These are phyloP conservation scores for Drosophila equinoxialis DNA, from an alignment of 1,140 invertebrate species.

Conservation along the genomic window DNA sequence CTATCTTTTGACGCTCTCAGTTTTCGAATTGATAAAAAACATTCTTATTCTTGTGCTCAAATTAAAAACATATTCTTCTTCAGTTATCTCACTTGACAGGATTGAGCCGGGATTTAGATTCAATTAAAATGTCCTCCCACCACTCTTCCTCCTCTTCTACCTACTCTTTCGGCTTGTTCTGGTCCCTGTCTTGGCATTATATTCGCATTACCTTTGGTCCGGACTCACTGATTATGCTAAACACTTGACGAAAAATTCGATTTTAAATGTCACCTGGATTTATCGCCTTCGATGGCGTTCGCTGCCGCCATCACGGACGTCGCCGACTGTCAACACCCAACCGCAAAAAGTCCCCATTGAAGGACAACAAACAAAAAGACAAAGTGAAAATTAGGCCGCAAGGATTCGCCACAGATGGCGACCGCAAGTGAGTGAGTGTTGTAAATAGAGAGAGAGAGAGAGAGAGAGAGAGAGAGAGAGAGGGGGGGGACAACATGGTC, in stretches of 20 bases:
- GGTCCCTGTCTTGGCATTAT: not conserved
- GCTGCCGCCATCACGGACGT: not conserved
- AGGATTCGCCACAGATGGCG: constrained; percentile 44
- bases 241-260: constrained; percentile 47
- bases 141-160: not conserved
- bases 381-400: constrained; percentile 54
- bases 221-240: constrained; percentile 27
- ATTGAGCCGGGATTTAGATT: constrained; percentile 65
- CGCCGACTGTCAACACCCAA: constrained; percentile 23
- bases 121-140: constrained; percentile 68
- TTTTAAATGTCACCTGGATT: constrained; percentile 39
- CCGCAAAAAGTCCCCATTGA: constrained; percentile 34
- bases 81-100: constrained; percentile 38
- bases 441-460: constrained; percentile 26
- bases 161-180: too few species aligned
- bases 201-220: constrained; percentile 5
- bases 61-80: constrained; percentile 68
- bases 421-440: constrained; percentile 43
- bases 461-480: constrained; percentile 30
- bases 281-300: constrained; percentile 33
- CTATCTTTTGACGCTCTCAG: constrained; percentile 7
- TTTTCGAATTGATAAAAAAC: not conserved
- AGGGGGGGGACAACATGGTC: constrained; percentile 44
- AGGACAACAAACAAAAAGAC: constrained; percentile 12
- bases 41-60: constrained; percentile 25